These are phyloP conservation scores for Anoplopoma fimbria DNA, from an alignment of 2,113 vertebrate species.

Conservation along the genomic window DNA sequence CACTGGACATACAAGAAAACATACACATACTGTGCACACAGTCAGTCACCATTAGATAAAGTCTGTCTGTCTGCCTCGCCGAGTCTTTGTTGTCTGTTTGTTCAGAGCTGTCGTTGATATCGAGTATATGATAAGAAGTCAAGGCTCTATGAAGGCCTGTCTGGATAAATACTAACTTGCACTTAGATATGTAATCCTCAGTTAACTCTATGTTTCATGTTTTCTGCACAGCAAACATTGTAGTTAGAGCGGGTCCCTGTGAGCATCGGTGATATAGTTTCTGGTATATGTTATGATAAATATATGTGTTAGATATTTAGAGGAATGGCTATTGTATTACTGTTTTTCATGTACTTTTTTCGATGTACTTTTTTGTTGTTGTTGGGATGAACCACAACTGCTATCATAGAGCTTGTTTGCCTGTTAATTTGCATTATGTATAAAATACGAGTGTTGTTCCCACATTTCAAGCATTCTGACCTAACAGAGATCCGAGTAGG, in stretches of 20 bases:
- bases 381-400: too few relatives aligned
- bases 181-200: not conserved
- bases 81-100: not conserved
- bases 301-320: too few relatives aligned
- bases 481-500: not conserved
- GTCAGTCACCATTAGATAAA: constrained; percentile 14
- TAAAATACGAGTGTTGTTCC: not conserved
- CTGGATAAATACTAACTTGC: too few relatives aligned
- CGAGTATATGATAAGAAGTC: not conserved
- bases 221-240: not conserved
- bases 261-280: too few relatives aligned
- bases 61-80: not conserved
- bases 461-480: not conserved
- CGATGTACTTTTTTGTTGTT: not conserved
- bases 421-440: not conserved
- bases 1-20: not conserved
- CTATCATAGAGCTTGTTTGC: not conserved
- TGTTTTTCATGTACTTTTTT: not conserved
- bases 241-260: not conserved
- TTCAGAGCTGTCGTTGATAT: not conserved
- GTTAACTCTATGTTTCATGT: not conserved
- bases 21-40: not conserved
- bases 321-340: not conserved
- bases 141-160: not conserved
- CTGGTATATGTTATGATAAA: too few relatives aligned